A percentile compares a stretch with the other conserved stretches of the same genome.
phyloP scores from a whole-genome alignment of 2,888 invertebrate genomes.

The Anorthoa munda region DNA sequence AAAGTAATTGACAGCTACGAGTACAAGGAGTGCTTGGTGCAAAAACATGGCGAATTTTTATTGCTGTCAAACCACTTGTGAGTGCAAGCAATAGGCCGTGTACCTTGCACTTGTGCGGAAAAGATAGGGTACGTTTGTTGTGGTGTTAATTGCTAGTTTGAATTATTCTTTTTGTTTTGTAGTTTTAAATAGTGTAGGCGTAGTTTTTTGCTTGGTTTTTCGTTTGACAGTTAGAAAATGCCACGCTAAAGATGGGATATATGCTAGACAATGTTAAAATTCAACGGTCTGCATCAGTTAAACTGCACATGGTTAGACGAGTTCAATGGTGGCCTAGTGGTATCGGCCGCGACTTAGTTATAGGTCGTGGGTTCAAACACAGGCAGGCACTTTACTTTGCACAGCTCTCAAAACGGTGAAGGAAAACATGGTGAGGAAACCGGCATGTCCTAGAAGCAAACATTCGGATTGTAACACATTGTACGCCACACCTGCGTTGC shows the following conservation, averaged over 20 bases:
- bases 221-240: background rate
- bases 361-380: no score
- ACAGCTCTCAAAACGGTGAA: no score
- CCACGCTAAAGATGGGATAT: background rate
- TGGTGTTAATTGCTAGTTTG: conserved; percentile 43
- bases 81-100: conserved; percentile 50
- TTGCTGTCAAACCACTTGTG: conserved; percentile 84
- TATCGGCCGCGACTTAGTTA: no score
- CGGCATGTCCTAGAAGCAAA: no score
- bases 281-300: no score
- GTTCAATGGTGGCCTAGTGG: no score
- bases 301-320: no score
- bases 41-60: conserved; percentile 88
- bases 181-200: background rate
- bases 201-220: background rate
- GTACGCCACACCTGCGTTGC: no score
- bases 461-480: no score
- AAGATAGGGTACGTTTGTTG: conserved; percentile 44
- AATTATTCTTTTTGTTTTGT: conserved; percentile 39
- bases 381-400: no score
- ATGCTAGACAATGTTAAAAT: no score
- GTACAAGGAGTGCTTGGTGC: conserved; percentile 84
- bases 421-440: no score
- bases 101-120: conserved; percentile 39
- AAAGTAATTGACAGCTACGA: conserved; percentile 85